Conservation (phyloP, 2,888 invertebrate genomes). For the Patella ulyssiponensis region DNA sequence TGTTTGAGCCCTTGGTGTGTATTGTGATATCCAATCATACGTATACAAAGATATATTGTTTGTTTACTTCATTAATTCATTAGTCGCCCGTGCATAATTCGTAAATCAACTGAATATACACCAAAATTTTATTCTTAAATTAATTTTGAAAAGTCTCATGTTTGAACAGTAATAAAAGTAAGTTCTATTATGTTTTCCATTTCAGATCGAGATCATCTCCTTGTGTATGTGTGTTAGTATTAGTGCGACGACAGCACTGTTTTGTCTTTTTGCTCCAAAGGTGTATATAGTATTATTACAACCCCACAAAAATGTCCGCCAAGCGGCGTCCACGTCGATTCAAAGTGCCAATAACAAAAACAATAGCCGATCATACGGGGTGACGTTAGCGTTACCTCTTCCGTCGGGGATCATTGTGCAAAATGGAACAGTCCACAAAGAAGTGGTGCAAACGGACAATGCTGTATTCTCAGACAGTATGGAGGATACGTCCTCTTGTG, state of each 20-base stretch:
- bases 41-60: too few relatives aligned
- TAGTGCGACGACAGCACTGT: conserved; percentile 80
- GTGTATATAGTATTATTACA: conserved; percentile 82
- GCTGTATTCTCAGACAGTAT: conserved; percentile 57
- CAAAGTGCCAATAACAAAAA: conserved; percentile 33
- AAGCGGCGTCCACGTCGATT: conserved; percentile 66
- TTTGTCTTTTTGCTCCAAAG: conserved; percentile 82
- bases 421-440: conserved; percentile 39
- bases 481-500: conserved; percentile 53
- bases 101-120: too few relatives aligned
- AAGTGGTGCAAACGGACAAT: conserved; percentile 32
- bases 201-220: conserved; percentile 81
- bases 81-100: too few relatives aligned
- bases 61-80: too few relatives aligned
- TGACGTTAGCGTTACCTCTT: conserved; percentile 27
- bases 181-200: conserved; percentile 21
- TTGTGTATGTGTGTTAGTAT: conserved; percentile 81
- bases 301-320: conserved; percentile 82
- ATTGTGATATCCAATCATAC: too few relatives aligned
- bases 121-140: too few relatives aligned
- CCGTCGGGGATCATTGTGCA: conserved; percentile 38
- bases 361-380: conserved; percentile 39
- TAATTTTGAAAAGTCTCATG: too few relatives aligned
- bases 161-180: too few relatives aligned
- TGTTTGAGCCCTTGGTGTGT: too few relatives aligned